Evolutionary conservation across 2,113 vertebrate genomes (phyloP), one percentile per base, ranked within the genome.

Genomic region (Chroicocephalus ridibundus): DNA sequence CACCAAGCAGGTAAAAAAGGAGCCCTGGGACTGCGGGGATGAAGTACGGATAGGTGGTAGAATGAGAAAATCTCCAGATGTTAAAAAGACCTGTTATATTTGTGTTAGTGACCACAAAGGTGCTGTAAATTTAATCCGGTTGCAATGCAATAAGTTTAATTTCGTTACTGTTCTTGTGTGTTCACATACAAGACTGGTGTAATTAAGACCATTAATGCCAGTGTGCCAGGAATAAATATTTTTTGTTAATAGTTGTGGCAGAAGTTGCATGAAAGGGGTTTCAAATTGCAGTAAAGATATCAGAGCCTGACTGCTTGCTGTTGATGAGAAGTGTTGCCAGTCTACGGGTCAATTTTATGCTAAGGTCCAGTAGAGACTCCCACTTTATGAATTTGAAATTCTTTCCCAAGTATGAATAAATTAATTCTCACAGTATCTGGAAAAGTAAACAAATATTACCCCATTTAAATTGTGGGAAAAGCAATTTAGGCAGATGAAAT

Each of bases 401-500:
- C 40, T 82, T 89, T 89, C 40, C 68, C 47, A 79, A 79, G 31
- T 57, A 57, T 44, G 31, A 86, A 81, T 71, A 90, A 88, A 84
- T 71, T 52, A 92, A 54, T 90, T 64, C 40, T 93, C 62, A 49
- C 70, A 72, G 57, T 69, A 61, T 86, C 69, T 84, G 38, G 81
- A 86, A 96, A 92, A 81, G 57, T 72, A 84, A 93, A 89, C 72
- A 81, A 76, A 74, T 72, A 71, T 10, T 82, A 62, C 79, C 54
- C 52, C 32, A 51, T 93, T 94, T 93, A 93, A 93, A 69, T 34
- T 58, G 78, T 79, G 83, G 62, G 84, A 87, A 96, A 93, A 88
- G 46, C 88, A 90, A 62, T 90, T 78, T 75, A 75, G 55, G 74
- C 65, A 82, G 76, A 93, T 92, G 38, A 74, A 88, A 80, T 83